phyloP scores from a whole-genome alignment of 30 jellyfish, hydroid and myxozoan genomes.

The Sanderia malayensis region DNA sequence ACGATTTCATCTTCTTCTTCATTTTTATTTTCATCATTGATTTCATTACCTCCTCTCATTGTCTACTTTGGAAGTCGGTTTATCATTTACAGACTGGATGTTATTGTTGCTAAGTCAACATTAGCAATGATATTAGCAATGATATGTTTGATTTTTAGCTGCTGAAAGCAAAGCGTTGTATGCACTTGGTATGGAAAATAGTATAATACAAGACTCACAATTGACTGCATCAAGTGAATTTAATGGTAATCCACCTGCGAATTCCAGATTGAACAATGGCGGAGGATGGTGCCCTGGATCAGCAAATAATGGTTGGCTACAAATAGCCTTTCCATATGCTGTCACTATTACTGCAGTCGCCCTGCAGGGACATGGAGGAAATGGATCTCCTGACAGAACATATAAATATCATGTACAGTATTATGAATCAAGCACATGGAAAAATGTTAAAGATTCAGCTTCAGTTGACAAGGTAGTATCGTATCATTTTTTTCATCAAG shows the following conservation, averaged over 20 bases:
- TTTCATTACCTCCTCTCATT: neutral
- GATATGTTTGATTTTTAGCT: too few species aligned
- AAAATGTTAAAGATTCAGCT: neutral
- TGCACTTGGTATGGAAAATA: slow-evolving; percentile 28
- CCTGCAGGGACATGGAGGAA: slow-evolving; percentile 48
- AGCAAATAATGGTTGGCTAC: slow-evolving; percentile 30
- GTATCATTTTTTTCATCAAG: neutral
- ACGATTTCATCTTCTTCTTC: neutral
- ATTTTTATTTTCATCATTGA: neutral
- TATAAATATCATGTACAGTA: slow-evolving; percentile 24
- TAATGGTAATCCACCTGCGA: slow-evolving; percentile 13
- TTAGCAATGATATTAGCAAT: too few species aligned
- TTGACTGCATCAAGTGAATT: neutral
- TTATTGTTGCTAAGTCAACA: neutral
- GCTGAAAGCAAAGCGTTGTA: slow-evolving; percentile 7
- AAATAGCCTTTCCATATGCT: slow-evolving; percentile 27
- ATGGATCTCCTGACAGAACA: slow-evolving; percentile 21
- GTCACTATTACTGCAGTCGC: slow-evolving; percentile 53
- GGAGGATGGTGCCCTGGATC: slow-evolving; percentile 52
- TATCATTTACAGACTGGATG: neutral
- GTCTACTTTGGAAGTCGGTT: neutral
- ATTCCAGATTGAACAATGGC: slow-evolving; percentile 15
- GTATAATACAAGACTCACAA: slow-evolving; percentile 1
- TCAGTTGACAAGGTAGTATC: slow-evolving; percentile 6
- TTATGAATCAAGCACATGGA: neutral